Evolutionary conservation across 2,113 vertebrate species (phyloP).

Genomic region (Herpetotheres cachinnans): DNA sequence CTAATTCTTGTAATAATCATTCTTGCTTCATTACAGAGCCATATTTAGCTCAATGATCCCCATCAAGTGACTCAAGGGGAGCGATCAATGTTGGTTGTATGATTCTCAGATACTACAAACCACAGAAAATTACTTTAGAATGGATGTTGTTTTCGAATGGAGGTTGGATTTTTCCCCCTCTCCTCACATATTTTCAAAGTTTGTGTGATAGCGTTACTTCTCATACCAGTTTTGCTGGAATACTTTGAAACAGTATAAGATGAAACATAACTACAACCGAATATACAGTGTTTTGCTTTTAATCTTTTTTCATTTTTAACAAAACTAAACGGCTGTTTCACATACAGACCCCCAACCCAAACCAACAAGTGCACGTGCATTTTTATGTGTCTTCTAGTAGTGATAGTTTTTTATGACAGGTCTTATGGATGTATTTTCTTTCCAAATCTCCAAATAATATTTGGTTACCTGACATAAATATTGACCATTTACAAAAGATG

Average conservation of each 20-base stretch:
- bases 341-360: rapidly evolving
- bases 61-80: neutral
- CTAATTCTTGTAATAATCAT: neutral
- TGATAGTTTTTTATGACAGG: neutral
- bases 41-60: neutral
- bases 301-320: neutral
- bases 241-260: neutral
- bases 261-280: neutral
- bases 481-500: neutral
- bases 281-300: neutral
- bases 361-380: neutral
- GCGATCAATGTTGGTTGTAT: neutral
- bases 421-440: neutral
- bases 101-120: neutral
- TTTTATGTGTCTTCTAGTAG: neutral
- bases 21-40: neutral
- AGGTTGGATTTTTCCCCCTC: neutral
- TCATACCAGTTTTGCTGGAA: neutral
- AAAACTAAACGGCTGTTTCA: neutral
- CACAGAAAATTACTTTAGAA: neutral
- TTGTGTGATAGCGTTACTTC: neutral
- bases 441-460: neutral
- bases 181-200: neutral
- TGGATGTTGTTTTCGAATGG: neutral
- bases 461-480: neutral